Evolutionary conservation across 2,888 invertebrate genomes (phyloP).

Genomic region (Serrognathus titanus): DNA sequence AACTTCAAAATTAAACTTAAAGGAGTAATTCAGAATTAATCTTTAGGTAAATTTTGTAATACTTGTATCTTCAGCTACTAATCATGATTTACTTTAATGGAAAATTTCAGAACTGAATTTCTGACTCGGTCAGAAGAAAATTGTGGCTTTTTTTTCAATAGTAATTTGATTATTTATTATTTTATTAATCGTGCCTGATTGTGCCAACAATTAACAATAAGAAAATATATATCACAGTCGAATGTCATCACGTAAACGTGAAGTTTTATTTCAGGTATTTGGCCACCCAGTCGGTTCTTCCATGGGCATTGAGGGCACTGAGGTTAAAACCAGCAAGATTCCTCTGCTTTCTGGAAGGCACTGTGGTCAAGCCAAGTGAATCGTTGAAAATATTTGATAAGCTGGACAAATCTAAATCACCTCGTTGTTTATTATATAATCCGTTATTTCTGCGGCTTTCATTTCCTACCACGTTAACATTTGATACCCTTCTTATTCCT

Average conservation of each 20-base stretch:
- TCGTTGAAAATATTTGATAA: slow-evolving; percentile 39
- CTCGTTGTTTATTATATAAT: slow-evolving; percentile 22
- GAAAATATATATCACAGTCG: slow-evolving; percentile 16
- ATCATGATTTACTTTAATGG: too few relatives aligned
- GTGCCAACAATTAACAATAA: slow-evolving; percentile 12
- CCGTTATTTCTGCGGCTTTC: slow-evolving; percentile 32
- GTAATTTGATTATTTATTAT: background rate
- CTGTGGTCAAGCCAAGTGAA: slow-evolving; percentile 28
- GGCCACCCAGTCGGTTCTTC: slow-evolving; percentile 39
- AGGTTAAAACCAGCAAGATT: slow-evolving; percentile 32
- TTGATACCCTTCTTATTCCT: slow-evolving; percentile 36
- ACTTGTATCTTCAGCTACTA: too few relatives aligned
- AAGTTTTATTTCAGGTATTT: slow-evolving; percentile 24
- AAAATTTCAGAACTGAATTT: too few relatives aligned
- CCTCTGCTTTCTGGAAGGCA: slow-evolving; percentile 35
- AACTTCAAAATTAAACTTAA: too few relatives aligned
- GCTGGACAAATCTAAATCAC: slow-evolving; percentile 24
- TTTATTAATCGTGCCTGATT: slow-evolving; percentile 1
- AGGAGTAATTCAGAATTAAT: too few relatives aligned
- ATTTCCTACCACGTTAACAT: slow-evolving; percentile 32
- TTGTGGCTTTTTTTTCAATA: too few relatives aligned
- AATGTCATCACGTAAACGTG: background rate
- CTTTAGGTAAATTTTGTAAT: too few relatives aligned
- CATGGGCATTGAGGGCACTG: slow-evolving; percentile 30
- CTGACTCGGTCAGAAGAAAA: too few relatives aligned